phyloP scores from a whole-genome alignment of 1,140 invertebrate species.

The Potamilus streckersoni region DNA sequence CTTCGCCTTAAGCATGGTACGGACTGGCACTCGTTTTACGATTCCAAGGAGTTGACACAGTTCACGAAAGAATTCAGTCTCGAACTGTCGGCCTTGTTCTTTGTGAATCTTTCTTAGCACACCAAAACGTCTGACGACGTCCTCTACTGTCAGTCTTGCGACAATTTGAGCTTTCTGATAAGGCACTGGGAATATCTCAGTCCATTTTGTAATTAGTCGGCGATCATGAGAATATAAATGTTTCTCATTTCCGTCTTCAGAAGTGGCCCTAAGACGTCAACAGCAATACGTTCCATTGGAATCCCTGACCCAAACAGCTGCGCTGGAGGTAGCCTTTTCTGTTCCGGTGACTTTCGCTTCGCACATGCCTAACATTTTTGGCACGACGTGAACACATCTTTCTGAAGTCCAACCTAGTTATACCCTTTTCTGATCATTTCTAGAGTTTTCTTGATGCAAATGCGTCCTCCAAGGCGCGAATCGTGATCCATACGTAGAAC shows the following conservation, averaged over 20 bases:
- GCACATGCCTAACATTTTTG: constrained; percentile 6
- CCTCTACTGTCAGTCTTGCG: constrained; percentile 26
- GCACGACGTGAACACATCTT: constrained; percentile 11
- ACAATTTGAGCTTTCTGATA: too few species aligned
- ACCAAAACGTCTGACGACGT: too few species aligned
- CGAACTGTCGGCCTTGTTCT: too few species aligned
- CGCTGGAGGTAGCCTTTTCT: constrained; percentile 3
- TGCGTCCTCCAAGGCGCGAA: not conserved
- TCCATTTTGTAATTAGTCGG: too few species aligned
- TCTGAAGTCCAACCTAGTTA: constrained; percentile 16
- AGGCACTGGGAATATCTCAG: too few species aligned
- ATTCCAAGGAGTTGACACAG: too few species aligned
- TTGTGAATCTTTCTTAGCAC: too few species aligned
- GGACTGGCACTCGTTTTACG: too few species aligned
- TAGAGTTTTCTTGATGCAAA: constrained; percentile 14
- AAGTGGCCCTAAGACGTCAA: constrained; percentile 26
- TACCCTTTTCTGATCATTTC: constrained; percentile 14
- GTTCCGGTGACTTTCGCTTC: constrained; percentile 1
- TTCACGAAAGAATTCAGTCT: too few species aligned
- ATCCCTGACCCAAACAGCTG: constrained; percentile 5
- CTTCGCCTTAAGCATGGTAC: too few species aligned
- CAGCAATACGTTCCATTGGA: constrained; percentile 26
- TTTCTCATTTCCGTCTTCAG: constrained; percentile 30
- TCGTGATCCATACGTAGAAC: constrained; percentile 11
- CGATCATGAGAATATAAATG: constrained; percentile 28